Base-by-base conservation (phyloP, 2,888 invertebrate genomes). In the Meliscaeva auricollis region DNA sequence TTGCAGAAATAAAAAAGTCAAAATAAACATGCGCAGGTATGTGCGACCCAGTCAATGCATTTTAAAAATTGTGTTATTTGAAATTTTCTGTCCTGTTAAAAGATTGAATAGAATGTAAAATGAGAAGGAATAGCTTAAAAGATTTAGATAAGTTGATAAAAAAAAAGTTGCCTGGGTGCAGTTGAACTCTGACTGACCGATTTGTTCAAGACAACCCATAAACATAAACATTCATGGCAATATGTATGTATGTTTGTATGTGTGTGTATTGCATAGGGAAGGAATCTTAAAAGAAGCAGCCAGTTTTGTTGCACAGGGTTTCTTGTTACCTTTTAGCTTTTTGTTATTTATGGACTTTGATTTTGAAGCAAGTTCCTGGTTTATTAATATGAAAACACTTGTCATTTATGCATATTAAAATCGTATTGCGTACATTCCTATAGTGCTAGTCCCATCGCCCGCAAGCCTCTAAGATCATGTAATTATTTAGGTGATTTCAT, bases 161-260 rank as follows among this genome's bases (percentile, higher is more conserved):
- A 54, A n/a, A 52, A 56, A 80, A 38, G 41, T 58, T 62, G 56
- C 11, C 35, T 83, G 73, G 80, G 76, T 77, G 85, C 85, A 85
- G 80, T 80, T 85, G 73, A 85, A 72, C 85, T 77, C 62, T 77
- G 68, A 38, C 76, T 69, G 66, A 77, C 56, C 73, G 73, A 85
- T 85, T 85, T 81, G 76, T 68, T 68, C 17, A 26, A 58, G 15
- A 69, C 56, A 38, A 17, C 38, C n/a, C 26, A 62, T 26, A 64
- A n/a, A 62, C 62, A 62, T 44, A 58, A 35, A 56, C 17, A 17
- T 4, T 38, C 35, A 56, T n/a, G 9, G 15, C 1, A 3, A 48
- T 1, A 17, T 5, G 3, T 17, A n/a, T n/a, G n/a, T n/a, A n/a
- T n/a, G n/a, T n/a, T n/a, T n/a, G n/a, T n/a, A n/a, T n/a, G n/a